Base-by-base conservation (phyloP, 2,797 vertebrate species). In the Brachyalestes nurse region DNA sequence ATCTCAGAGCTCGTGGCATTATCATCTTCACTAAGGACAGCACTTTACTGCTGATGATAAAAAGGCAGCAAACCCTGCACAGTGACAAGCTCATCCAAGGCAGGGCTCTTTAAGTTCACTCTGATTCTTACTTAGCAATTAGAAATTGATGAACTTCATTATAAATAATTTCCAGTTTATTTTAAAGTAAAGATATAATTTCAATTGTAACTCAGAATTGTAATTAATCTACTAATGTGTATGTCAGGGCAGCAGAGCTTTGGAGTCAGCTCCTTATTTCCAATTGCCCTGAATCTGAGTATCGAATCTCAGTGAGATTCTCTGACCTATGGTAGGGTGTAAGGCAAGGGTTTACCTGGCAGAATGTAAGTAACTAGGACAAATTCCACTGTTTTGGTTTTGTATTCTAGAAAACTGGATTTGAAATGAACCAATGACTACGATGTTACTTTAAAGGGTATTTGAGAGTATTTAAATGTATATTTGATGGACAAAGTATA, bases 1-100 rank as follows among this genome's bases (percentile, higher is more conserved):
- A 78, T 62, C 65, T 66, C 65, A 55, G 42, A 25, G 55, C 19
- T 81, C 55, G 61, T 25, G n/a, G 77, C 67, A 55, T 34, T 45
- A 82, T 74, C 23, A 25, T 28, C 65, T 82, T 71, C 55, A 82
- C 40, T 45, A 25, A 14, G 17, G 53, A 19, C 34, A 77, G 67
- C 7, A 9, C 47, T 51, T 58, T 47, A 13, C 3, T 38, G 28
- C 21, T 64, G 57, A 12, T 12, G 3, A 60, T 6, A 45, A 42
- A 45, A 45, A 6, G 65, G 7, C 34, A 58, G 57, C 2, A 23
- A 57, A n/a, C 53, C 6, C 4, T 55, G 17, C 53, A 0, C 4
- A 19, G n/a, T n/a, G n/a, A n/a, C 51, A 53, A 53, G 16, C 17
- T 19, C 16, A 53, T 19, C 14, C 9, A 17, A 17, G 49, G 10